Evolutionary conservation across 2,113 vertebrate species (phyloP).

Genomic region (Ceyx melanurus): DNA sequence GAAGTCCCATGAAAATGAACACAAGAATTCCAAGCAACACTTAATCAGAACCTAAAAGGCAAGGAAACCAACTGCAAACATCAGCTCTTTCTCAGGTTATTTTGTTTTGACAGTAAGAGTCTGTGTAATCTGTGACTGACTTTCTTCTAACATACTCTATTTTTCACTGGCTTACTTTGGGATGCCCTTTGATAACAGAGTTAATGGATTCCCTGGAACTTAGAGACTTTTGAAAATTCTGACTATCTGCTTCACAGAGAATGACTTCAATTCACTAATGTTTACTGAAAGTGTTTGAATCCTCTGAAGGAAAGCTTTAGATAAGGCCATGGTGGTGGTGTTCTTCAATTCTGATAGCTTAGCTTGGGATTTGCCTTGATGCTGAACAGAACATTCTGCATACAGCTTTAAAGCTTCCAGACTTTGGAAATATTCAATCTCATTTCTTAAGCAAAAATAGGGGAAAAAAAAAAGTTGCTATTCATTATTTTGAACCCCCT

Average conservation of each 20-base stretch:
- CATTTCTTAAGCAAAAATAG: neutral
- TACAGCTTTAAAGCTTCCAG: neutral
- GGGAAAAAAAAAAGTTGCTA: neutral
- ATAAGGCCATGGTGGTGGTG: neutral
- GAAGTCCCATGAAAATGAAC: neutral
- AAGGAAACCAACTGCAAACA: neutral
- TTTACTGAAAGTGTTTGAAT: constrained; percentile 1
- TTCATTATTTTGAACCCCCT: neutral
- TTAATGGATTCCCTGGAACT: constrained; percentile 40
- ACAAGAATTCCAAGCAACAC: neutral
- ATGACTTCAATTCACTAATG: neutral
- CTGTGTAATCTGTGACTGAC: constrained; percentile 20
- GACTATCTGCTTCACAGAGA: constrained; percentile 32
- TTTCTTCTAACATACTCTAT: constrained; percentile 8
- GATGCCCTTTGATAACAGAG: constrained; percentile 10
- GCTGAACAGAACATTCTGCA: constrained; percentile 1
- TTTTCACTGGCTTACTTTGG: constrained; percentile 13
- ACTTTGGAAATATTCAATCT: neutral
- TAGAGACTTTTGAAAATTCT: constrained; percentile 11
- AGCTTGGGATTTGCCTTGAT: constrained; percentile 32
- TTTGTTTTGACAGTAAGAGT: neutral
- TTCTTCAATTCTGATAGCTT: neutral
- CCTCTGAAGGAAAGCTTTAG: constrained; percentile 15
- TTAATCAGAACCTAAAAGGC: constrained; percentile 22
- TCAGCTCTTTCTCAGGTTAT: constrained; percentile 9